These are phyloP conservation scores for Mystacornis crossleyi DNA, from an alignment of 2,113 vertebrate species.

Conservation along the genomic window DNA sequence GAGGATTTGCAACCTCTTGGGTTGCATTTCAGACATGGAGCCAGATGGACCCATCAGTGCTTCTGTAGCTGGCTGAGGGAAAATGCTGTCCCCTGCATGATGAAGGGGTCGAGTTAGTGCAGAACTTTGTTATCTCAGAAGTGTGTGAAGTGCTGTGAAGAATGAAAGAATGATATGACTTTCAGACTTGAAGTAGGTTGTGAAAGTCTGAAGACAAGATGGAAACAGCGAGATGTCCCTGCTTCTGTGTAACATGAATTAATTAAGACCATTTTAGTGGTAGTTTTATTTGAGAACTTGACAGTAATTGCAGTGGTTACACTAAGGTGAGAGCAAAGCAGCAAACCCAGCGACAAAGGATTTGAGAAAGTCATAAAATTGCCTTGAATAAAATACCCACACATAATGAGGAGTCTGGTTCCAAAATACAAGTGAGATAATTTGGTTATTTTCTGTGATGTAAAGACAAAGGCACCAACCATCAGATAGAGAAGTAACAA, in stretches of 20 bases:
- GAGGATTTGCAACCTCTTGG: neutral
- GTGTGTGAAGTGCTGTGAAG: neutral
- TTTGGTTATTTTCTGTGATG: neutral
- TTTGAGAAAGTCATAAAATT: neutral
- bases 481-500: neutral
- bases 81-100: neutral
- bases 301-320: neutral
- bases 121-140: neutral
- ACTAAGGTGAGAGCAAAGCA: neutral
- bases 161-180: neutral
- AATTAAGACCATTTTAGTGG: neutral
- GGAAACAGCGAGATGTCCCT: neutral
- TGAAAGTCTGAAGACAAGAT: neutral
- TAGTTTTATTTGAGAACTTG: neutral
- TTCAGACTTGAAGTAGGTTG: neutral
- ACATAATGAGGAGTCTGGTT: neutral
- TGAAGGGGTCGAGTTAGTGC: neutral
- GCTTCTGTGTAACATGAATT: neutral
- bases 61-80: neutral
- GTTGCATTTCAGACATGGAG: neutral
- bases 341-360: neutral
- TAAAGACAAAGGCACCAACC: neutral
- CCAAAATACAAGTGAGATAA: neutral
- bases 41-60: neutral
- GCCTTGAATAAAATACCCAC: neutral